Conservation (phyloP, 2,888 invertebrate genomes). For the Troides oblongomaculatus region DNA sequence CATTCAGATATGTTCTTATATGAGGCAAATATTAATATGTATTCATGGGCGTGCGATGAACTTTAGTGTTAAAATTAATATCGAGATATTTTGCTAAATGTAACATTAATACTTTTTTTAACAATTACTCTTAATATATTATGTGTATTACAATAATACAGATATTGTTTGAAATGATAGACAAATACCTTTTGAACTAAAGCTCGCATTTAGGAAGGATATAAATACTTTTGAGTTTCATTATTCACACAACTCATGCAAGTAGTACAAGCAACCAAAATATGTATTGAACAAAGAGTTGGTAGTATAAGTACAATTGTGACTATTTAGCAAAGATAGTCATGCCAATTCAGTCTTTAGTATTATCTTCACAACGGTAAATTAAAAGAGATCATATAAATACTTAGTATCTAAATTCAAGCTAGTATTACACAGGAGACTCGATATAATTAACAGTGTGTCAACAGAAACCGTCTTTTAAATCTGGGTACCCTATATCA, state of each 20-base stretch:
- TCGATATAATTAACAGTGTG: constrained; percentile 77
- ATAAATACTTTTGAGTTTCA: background rate
- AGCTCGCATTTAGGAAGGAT: background rate
- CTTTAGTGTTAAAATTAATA: constrained; percentile 24
- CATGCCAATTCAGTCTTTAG: constrained; percentile 75
- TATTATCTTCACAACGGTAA: constrained; percentile 47
- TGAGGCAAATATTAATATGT: constrained; percentile 42
- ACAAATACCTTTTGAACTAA: background rate
- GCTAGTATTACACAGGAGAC: constrained; percentile 63
- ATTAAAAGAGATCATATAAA: constrained; percentile 33
- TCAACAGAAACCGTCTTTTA: constrained; percentile 88
- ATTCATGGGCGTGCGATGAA: constrained; percentile 13
- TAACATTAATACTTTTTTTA: background rate
- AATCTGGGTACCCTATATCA: constrained; percentile 78
- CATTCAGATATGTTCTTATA: constrained; percentile 77
- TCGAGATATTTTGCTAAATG: constrained; percentile 15
- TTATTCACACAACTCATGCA: background rate
- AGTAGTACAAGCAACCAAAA: background rate
- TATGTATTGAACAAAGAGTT: background rate
- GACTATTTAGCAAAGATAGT: constrained; percentile 50
- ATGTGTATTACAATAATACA: background rate
- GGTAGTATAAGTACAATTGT: background rate
- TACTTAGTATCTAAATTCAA: constrained; percentile 10
- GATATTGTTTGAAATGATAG: background rate
- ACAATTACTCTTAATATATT: constrained; percentile 6